These are phyloP conservation scores for Orchestes rusci DNA, from an alignment of 2,888 invertebrate genomes.

Conservation along the genomic window DNA sequence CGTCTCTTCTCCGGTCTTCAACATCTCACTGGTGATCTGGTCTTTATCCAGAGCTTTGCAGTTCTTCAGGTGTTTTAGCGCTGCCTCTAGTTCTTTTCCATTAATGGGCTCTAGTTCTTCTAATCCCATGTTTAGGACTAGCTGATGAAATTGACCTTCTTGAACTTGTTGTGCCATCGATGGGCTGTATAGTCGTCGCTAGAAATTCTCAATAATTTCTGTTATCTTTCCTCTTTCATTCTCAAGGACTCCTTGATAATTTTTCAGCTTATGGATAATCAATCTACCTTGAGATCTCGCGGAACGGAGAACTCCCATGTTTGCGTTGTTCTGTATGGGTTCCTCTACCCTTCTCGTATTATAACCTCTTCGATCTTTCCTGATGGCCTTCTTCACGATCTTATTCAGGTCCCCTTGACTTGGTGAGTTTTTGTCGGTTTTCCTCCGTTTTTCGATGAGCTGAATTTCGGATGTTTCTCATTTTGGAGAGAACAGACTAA, in stretches of 20 bases:
- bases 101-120: too few species aligned
- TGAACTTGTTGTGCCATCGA: neutral
- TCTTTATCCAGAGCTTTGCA: neutral
- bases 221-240: neutral
- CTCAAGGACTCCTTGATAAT: neutral
- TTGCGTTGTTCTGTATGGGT: too few species aligned
- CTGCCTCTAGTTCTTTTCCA: too few species aligned
- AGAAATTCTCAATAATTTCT: neutral
- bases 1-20: neutral
- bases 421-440: too few species aligned
- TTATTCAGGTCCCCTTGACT: too few species aligned
- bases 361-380: neutral
- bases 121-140: too few species aligned
- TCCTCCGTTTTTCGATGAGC: too few species aligned
- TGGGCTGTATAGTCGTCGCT: neutral
- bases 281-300: neutral
- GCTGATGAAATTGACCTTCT: too few species aligned
- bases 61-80: constrained; percentile 1
- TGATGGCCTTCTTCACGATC: constrained; percentile 1
- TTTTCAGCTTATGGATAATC: too few species aligned
- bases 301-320: neutral
- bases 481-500: too few species aligned
- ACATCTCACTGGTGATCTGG: too few species aligned
- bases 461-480: too few species aligned
- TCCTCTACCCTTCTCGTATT: neutral